These are phyloP conservation scores for Samia ricini DNA, from an alignment of 1,140 invertebrate genomes.

Conservation along the genomic window DNA sequence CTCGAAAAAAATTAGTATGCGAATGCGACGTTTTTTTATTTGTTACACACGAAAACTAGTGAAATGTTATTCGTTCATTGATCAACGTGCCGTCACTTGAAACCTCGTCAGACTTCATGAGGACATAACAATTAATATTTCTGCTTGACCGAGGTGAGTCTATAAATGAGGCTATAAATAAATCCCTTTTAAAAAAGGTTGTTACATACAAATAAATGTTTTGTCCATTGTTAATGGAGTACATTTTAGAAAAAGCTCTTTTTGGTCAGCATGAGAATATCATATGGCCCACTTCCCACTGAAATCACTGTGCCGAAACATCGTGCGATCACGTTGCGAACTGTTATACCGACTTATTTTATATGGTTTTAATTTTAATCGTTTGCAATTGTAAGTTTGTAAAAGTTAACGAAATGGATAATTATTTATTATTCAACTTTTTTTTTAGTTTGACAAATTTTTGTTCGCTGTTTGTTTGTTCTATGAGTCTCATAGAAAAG, in stretches of 20 bases:
- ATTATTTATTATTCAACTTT: no score
- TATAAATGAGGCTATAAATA: background rate
- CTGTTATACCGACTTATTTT: slow-evolving; percentile 45
- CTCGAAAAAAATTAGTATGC: slow-evolving; percentile 69
- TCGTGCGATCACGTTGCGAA: slow-evolving; percentile 43
- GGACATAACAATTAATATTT: slow-evolving; percentile 47
- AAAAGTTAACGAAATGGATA: no score
- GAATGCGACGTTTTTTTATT: slow-evolving; percentile 66
- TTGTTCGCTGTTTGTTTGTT: no score
- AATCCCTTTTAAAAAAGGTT: slow-evolving; percentile 2
- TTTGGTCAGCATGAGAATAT: slow-evolving; percentile 48
- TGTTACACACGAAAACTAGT: slow-evolving; percentile 63
- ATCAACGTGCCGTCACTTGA: slow-evolving; percentile 39
- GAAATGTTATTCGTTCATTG: slow-evolving; percentile 64
- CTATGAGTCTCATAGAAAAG: no score
- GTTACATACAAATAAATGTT: background rate
- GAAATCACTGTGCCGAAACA: slow-evolving; percentile 30
- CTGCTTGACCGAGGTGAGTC: slow-evolving; percentile 47
- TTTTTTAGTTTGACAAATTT: no score
- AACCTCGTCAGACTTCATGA: slow-evolving; percentile 57
- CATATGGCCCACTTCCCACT: slow-evolving; percentile 51
- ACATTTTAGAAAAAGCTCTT: slow-evolving; percentile 25
- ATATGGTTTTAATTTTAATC: no score
- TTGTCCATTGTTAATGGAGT: background rate
- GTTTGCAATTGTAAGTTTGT: no score